Evolutionary conservation across 2,113 vertebrate genomes (phyloP), one percentile per base, ranked within the genome.

Genomic region (Australoheros scitulus): DNA sequence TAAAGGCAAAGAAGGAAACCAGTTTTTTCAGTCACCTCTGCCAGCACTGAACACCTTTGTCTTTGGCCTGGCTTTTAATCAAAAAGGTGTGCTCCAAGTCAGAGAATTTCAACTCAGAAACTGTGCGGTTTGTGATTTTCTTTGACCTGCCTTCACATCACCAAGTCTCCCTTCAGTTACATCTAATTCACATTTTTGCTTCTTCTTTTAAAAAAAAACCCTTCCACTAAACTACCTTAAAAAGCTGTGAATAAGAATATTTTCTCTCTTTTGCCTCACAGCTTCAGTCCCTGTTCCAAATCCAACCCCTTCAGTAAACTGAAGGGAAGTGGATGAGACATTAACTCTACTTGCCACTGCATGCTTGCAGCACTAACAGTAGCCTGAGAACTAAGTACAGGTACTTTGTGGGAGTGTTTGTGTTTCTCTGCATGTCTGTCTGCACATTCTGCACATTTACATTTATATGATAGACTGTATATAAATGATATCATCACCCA

Each of bases 11-110:
- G 50, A 26, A 56, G 36, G 68, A 90, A 94, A 94, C 91, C 88
- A 1, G 92, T 92, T 94, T 92, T 91, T 90, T 93, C 90, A 89
- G 90, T 93, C 41, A 14, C 81, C 85, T 79, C 82, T 92, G 92
- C 92, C 93, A 94, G 56, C 79, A 84, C 61, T 80, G 9, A 14
- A 80, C 61, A 84, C 87, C 65, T 89, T 87, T 90, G 91, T 93
- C 78, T 91, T 72, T 26, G 41, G 29, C 52, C 84, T 92, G 89
- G 90, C 90, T 89, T 32, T 75, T 57, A 7, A 82, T 91, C 85
- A 91, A 77, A 81, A 92, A 91, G 88, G 89, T 88, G 90, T 90
- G 88, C 83, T 89, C 34, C 18, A 22, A 36, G 80, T 82, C 56
- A 58, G 29, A 80, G 65, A 22, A 55, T 34, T 57, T 50, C 47